phyloP scores from a whole-genome alignment of 2,888 invertebrate species.

The Pediacus dermestoides region DNA sequence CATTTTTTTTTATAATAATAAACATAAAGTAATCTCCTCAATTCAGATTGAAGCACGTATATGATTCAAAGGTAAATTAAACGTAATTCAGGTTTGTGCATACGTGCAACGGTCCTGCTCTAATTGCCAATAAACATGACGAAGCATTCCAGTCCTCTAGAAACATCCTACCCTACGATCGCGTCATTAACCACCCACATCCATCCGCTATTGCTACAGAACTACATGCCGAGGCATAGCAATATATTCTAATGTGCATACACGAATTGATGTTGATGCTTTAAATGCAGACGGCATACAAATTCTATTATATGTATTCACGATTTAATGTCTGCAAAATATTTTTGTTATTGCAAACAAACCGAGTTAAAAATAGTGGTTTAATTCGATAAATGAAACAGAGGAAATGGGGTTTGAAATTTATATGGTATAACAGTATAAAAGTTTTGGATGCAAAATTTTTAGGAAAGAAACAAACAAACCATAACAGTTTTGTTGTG shows the following conservation, averaged over 20 bases:
- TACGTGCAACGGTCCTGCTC: conserved; percentile 23
- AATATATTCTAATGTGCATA: conserved; percentile 21
- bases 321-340: conserved; percentile 5
- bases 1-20: no score
- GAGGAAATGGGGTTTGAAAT: no score
- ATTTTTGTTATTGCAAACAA: not conserved
- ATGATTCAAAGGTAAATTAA: conserved; percentile 18
- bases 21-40: not conserved
- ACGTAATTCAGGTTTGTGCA: conserved; percentile 22
- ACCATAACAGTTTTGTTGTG: no score
- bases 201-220: conserved; percentile 18
- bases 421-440: no score
- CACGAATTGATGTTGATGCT: conserved; percentile 11
- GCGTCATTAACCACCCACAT: conserved; percentile 23
- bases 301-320: conserved; percentile 1
- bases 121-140: conserved; percentile 30
- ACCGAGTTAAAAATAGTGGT: no score
- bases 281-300: conserved; percentile 15
- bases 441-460: no score
- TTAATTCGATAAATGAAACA: no score
- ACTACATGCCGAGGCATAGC: conserved; percentile 12
- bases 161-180: conserved; percentile 13
- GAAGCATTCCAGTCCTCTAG: conserved; percentile 23
- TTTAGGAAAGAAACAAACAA: no score
- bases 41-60: conserved; percentile 8